A percentile compares a stretch with the other conserved stretches of the same genome.
These are phyloP conservation scores for Alligator sinensis DNA, from an alignment of 2,113 vertebrate species.

Conservation along the genomic window DNA sequence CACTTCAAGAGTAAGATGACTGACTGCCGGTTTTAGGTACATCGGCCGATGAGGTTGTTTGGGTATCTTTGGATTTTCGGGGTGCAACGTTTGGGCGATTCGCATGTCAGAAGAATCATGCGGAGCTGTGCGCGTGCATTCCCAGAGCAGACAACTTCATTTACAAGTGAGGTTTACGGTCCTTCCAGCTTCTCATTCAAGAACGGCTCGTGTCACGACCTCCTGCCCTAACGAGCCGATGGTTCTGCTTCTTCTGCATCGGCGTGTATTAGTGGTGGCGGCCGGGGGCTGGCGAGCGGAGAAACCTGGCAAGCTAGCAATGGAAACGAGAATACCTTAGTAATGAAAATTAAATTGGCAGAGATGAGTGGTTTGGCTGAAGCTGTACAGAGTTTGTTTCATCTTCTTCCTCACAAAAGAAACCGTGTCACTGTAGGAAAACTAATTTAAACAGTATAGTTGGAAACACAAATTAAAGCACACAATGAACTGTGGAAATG, in stretches of 20 bases:
- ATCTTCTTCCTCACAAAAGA: neutral
- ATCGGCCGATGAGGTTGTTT: too few relatives aligned
- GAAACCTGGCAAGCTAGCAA: neutral
- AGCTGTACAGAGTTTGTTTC: neutral
- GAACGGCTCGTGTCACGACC: neutral
- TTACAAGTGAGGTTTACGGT: neutral
- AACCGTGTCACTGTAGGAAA: neutral
- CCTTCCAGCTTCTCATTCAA: neutral
- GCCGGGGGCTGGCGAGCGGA: too few relatives aligned
- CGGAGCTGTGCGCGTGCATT: neutral
- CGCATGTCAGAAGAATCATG: neutral
- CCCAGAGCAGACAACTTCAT: neutral
- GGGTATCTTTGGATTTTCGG: neutral
- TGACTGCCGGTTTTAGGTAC: too few relatives aligned
- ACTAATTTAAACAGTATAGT: neutral
- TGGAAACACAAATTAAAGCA: neutral
- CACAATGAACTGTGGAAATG: neutral
- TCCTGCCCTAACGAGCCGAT: neutral
- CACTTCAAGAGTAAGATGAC: too few relatives aligned
- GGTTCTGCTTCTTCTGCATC: neutral
- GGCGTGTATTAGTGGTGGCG: neutral
- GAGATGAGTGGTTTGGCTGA: neutral
- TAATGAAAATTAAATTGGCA: neutral
- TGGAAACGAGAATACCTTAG: neutral
- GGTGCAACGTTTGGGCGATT: neutral